Evolutionary conservation across 37 sponge, comb jelly and placozoan genomes (phyloP).

Genomic region (Beroe forskalii): DNA sequence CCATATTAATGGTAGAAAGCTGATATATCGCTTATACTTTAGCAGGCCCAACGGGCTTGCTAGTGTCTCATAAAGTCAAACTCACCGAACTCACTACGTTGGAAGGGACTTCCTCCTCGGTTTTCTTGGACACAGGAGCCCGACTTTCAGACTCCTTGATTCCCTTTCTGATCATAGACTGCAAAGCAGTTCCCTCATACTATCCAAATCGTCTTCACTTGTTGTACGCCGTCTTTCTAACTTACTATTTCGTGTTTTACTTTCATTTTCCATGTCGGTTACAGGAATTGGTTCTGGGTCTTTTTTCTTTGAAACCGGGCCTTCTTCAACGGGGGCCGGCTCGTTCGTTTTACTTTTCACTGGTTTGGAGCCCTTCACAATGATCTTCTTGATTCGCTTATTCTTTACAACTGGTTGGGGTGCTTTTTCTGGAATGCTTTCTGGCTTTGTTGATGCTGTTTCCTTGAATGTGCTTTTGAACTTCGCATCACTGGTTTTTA

Average conservation of each 20-base stretch:
- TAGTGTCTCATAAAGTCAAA: too few relatives aligned
- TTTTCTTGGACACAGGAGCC: background rate
- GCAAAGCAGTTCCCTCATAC: conserved; percentile 50
- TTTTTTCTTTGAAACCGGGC: too few relatives aligned
- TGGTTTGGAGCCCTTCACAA: background rate
- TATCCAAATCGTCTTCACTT: conserved; percentile 15
- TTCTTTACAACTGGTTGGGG: background rate
- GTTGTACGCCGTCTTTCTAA: background rate
- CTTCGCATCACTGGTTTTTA: background rate
- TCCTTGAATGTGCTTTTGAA: conserved; percentile 33
- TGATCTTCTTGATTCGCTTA: background rate
- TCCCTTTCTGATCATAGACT: conserved; percentile 50
- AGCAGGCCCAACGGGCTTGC: too few relatives aligned
- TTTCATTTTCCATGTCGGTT: too few relatives aligned
- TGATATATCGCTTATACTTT: too few relatives aligned
- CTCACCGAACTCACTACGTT: too few relatives aligned
- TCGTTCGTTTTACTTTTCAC: too few relatives aligned
- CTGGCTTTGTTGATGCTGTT: background rate
- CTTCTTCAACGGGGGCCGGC: background rate
- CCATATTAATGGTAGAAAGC: too few relatives aligned
- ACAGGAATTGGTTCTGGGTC: too few relatives aligned
- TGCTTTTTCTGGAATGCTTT: background rate
- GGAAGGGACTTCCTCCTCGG: too few relatives aligned
- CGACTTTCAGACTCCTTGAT: background rate
- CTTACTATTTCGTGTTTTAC: background rate